Evolutionary conservation across 2,888 invertebrate species (phyloP), one percentile per base, ranked within the genome.

Genomic region (Cancer borealis): DNA sequence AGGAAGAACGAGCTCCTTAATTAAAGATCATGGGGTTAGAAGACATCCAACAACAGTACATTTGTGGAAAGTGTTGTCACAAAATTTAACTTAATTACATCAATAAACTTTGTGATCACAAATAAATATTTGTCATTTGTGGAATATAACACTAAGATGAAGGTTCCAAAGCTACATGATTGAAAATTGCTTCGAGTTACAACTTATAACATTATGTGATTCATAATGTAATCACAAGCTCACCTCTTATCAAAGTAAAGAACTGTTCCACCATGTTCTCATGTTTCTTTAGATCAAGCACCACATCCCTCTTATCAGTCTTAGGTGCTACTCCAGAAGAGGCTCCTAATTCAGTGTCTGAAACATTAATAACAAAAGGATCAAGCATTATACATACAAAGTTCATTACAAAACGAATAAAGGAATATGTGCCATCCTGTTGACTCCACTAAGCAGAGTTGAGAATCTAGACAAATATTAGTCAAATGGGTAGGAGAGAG

Each of bases 221-320:
- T n/a, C n/a, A 66, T 6, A 66, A 66, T 49, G 17, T 17, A 66
- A 66, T 21, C 4, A 21, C 21, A 73, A 39, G 17, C 91, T 73
- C 6, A 91, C 91, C 60, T 91, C 91, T 91, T 91, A 91, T n/a
- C 45, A 91, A 46, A n/a, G 39, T 46, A 46, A 73, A 91, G 73
- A 91, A 91, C 60, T 91, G 73, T n/a, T 73, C 91, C 73, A 91
- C 91, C 46, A 91, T 60, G 30, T 45, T 60, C 49, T 91, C 66
- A 0, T 26, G 60, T 60, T 66, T 30, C 14, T 30, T 21, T n/a
- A 39, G 26, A 39, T 30, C 60, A 60, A 60, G 39, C 14, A 26
- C 39, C 46, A 12, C 30, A 12, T 0, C 39, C 0, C 3, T 26
- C 60, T 17, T n/a, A n/a, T 21, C 46, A 17, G 66, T 46, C 46